phyloP scores from a whole-genome alignment of 1,140 invertebrate species.

The Zaprionus davidi region DNA sequence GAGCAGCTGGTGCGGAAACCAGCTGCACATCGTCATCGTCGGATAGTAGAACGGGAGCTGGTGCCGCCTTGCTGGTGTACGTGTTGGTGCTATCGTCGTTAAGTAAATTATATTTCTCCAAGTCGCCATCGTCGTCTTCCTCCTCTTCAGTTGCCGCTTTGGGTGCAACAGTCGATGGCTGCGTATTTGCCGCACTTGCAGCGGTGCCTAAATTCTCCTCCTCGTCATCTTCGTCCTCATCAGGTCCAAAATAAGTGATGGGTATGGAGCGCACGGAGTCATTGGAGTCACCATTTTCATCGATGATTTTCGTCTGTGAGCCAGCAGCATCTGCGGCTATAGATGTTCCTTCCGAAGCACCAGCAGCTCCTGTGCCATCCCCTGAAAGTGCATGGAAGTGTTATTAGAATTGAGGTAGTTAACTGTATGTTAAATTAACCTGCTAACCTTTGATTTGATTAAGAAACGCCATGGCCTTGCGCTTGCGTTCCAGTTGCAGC shows the following conservation, averaged over 20 bases:
- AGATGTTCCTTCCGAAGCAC: background rate
- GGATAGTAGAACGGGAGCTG: conserved; percentile 60
- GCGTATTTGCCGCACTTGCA: background rate
- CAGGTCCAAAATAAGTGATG: conserved; percentile 79
- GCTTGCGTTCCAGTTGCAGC: conserved; percentile 89
- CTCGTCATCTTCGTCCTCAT: conserved; percentile 69
- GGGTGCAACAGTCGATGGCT: background rate
- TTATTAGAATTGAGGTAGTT: background rate
- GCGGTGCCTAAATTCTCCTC: background rate
- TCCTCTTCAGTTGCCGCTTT: conserved; percentile 47
- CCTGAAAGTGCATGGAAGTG: conserved; percentile 17
- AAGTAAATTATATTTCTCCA: conserved; percentile 73
- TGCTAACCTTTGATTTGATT: conserved; percentile 86
- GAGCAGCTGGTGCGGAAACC: conserved; percentile 40
- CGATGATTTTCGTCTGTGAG: conserved; percentile 16
- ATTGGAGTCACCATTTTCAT: conserved; percentile 58
- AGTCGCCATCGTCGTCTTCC: conserved; percentile 57
- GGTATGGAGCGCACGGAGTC: conserved; percentile 81
- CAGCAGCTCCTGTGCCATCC: conserved; percentile 24
- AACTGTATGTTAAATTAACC: background rate
- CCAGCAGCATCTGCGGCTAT: conserved; percentile 1
- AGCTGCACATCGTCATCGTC: conserved; percentile 79
- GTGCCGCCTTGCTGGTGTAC: conserved; percentile 53
- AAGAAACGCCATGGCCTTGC: conserved; percentile 87
- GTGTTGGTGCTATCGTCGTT: conserved; percentile 76